These are phyloP conservation scores for Morinoia aosen DNA, from an alignment of 2,888 invertebrate species.

Conservation along the genomic window DNA sequence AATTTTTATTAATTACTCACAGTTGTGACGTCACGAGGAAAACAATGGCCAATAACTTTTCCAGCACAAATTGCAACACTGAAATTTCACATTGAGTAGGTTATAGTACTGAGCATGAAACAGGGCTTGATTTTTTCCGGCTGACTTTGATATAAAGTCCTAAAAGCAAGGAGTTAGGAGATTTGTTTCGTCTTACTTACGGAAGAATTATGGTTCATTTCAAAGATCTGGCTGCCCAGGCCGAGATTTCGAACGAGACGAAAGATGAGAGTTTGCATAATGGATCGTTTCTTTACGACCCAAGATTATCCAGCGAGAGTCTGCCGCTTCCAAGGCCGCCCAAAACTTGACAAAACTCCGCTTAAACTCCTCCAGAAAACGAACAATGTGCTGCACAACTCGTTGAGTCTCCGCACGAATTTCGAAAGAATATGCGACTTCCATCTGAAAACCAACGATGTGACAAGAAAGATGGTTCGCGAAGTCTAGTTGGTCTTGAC, in stretches of 20 bases:
- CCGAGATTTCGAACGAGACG: conserved; percentile 30
- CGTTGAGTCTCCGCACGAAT: not conserved
- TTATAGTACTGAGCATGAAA: not conserved
- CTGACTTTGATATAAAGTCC: not conserved
- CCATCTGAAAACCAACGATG: not conserved
- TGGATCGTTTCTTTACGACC: conserved; percentile 34
- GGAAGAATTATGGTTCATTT: conserved; percentile 27
- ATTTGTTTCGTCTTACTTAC: not conserved
- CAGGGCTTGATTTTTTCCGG: not conserved
- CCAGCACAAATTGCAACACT: not conserved
- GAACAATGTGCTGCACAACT: not conserved
- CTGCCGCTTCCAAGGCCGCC: conserved; percentile 10
- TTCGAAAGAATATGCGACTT: conserved; percentile 13
- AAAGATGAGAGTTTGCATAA: conserved; percentile 40
- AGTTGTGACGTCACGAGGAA: not conserved
- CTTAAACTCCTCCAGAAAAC: not conserved
- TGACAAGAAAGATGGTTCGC: not conserved
- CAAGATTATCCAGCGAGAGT: not conserved
- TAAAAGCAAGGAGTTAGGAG: not conserved
- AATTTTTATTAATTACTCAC: not conserved
- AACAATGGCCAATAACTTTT: not conserved
- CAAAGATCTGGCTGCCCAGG: conserved; percentile 14
- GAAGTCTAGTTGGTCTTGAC: not conserved
- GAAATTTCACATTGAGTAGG: not conserved
- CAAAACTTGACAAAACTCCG: conserved; percentile 19